phyloP scores from a whole-genome alignment of 2,797 vertebrate genomes.

The Emydoidea blandingii region DNA sequence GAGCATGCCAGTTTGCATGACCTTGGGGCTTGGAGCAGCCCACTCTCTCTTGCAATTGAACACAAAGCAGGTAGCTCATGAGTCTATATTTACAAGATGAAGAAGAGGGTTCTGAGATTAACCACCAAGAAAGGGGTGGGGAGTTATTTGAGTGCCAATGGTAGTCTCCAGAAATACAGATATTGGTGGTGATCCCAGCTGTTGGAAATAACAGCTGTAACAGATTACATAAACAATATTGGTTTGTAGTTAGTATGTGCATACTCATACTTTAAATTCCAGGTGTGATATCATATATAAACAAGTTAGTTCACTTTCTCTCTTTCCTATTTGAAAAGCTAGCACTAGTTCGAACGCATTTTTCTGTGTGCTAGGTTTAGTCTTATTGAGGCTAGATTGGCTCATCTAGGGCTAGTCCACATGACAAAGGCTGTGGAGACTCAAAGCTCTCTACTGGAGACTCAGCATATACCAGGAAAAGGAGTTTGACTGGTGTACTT shows the following conservation, averaged over 20 bases:
- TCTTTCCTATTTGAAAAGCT: background rate
- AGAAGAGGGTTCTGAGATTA: background rate
- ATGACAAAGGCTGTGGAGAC: background rate
- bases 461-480: no score
- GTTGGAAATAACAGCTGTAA: background rate
- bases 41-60: background rate
- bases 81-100: background rate
- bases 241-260: background rate
- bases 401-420: background rate
- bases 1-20: fast-evolving
- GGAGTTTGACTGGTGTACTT: no score
- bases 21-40: background rate
- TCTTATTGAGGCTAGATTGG: background rate
- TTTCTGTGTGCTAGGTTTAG: background rate
- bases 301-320: background rate
- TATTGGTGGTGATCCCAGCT: background rate
- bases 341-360: background rate
- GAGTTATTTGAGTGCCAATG: background rate
- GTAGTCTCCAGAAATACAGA: background rate
- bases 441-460: no score
- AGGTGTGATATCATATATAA: background rate
- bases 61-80: background rate
- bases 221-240: background rate
- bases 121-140: background rate
- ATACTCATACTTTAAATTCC: background rate